Evolutionary conservation across 2,888 invertebrate species (phyloP).

Genomic region (Pilophorus perplexus): DNA sequence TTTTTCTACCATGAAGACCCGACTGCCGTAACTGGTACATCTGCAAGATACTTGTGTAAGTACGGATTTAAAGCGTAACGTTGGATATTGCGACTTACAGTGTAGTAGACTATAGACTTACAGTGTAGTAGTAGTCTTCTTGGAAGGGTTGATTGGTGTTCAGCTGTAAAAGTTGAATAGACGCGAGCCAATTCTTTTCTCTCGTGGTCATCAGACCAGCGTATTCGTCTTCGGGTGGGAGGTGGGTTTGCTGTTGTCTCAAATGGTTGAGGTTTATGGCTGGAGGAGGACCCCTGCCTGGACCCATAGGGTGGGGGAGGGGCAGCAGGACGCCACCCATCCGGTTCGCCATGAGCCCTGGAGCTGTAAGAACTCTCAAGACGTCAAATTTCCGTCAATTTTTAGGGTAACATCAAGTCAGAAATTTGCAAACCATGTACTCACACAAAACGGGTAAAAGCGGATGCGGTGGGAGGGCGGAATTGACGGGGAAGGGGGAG

Average conservation of each 20-base stretch:
- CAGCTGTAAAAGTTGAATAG: conserved; percentile 89
- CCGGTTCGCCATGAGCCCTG: conserved; percentile 19
- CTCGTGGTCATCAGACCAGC: conserved; percentile 89
- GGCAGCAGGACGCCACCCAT: conserved; percentile 18
- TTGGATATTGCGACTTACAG: too few species aligned
- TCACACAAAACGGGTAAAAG: conserved; percentile 24
- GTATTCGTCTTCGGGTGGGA: conserved; percentile 65
- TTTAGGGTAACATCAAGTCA: too few species aligned
- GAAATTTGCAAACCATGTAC: too few species aligned
- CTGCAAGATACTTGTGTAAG: too few species aligned
- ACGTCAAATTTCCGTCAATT: too few species aligned
- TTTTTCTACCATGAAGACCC: conserved; percentile 56
- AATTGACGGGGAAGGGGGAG: conserved; percentile 31
- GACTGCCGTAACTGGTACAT: conserved; percentile 52
- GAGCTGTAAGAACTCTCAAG: conserved; percentile 4
- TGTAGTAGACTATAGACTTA: conserved; percentile 54
- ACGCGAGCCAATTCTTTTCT: conserved; percentile 95
- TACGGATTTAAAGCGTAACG: not conserved
- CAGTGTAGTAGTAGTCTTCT: conserved; percentile 96
- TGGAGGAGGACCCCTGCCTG: conserved; percentile 28
- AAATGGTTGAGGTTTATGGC: conserved; percentile 9
- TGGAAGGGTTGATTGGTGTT: conserved; percentile 93
- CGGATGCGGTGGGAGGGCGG: conserved; percentile 21
- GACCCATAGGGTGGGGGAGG: conserved; percentile 28
- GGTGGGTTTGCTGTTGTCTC: not conserved